Conservation (phyloP, 2,888 invertebrate species). For the Meiosimyza platycephala region DNA sequence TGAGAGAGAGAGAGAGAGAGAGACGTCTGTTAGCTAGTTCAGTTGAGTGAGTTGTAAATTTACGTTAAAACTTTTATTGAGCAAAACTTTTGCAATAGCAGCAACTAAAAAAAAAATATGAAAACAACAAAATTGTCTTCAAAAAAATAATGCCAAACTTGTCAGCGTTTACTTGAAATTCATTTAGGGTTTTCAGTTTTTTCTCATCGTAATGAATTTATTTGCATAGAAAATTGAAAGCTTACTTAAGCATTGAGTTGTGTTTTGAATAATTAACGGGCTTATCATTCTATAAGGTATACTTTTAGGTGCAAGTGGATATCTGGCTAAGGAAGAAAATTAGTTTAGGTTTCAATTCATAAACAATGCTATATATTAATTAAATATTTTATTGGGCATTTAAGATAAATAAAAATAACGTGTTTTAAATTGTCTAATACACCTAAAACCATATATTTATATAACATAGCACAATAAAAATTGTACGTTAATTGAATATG, state of each 20-base stretch:
- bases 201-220: conserved; percentile 5
- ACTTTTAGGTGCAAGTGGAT: background rate
- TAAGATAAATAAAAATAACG: too few relatives aligned
- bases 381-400: too few relatives aligned
- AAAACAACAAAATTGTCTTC: too few relatives aligned
- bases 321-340: too few relatives aligned
- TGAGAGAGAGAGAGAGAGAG: background rate
- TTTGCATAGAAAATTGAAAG: conserved; percentile 11
- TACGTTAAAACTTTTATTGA: conserved; percentile 1
- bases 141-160: too few relatives aligned
- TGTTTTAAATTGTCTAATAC: too few relatives aligned
- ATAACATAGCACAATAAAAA: background rate
- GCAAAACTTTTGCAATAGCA: conserved; percentile 9
- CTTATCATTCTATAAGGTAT: background rate
- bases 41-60: background rate
- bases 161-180: conserved; percentile 8
- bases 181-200: background rate
- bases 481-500: background rate
- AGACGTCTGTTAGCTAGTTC: background rate
- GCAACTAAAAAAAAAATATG: background rate
- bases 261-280: background rate
- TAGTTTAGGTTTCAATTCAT: too few relatives aligned
- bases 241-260: conserved; percentile 7
- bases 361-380: too few relatives aligned
- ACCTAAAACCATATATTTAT: too few relatives aligned